A percentile compares a stretch with the other conserved stretches of the same genome.
Evolutionary conservation across 2,113 vertebrate species (phyloP).

Genomic region (Regulus satrapa): DNA sequence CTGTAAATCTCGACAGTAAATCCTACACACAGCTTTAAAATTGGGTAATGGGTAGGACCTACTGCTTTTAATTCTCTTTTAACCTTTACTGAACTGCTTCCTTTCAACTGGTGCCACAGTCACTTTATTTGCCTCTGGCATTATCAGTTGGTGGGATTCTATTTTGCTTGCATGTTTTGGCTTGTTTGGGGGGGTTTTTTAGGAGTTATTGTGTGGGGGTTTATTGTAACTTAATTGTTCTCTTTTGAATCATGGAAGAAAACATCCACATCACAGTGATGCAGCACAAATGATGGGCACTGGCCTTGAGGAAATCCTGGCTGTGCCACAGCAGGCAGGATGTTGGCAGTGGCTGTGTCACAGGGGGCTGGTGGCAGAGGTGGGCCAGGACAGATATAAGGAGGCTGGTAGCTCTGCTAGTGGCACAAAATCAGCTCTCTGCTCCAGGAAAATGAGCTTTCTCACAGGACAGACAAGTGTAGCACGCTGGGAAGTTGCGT

Average conservation of each 20-base stretch:
- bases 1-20: not conserved
- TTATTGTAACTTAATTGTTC: not conserved
- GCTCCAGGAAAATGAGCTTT: not conserved
- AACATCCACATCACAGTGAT: not conserved
- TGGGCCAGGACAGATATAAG: rapidly evolving
- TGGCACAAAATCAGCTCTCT: not conserved
- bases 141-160: not conserved
- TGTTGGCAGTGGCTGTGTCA: not conserved
- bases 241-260: not conserved
- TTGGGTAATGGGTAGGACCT: not conserved
- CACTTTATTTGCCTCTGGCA: not conserved
- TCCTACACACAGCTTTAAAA: not conserved
- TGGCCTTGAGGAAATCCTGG: not conserved
- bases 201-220: not conserved
- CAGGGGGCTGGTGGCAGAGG: not conserved
- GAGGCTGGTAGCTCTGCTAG: not conserved
- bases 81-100: not conserved
- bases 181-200: rapidly evolving
- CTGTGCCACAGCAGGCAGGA: not conserved
- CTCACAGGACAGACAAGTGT: not conserved
- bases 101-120: not conserved
- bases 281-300: not conserved
- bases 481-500: not conserved
- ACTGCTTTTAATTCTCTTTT: not conserved
- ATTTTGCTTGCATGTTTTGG: not conserved